These are phyloP conservation scores for Euleptes europaea DNA, from an alignment of 2,113 vertebrate genomes.

Conservation along the genomic window DNA sequence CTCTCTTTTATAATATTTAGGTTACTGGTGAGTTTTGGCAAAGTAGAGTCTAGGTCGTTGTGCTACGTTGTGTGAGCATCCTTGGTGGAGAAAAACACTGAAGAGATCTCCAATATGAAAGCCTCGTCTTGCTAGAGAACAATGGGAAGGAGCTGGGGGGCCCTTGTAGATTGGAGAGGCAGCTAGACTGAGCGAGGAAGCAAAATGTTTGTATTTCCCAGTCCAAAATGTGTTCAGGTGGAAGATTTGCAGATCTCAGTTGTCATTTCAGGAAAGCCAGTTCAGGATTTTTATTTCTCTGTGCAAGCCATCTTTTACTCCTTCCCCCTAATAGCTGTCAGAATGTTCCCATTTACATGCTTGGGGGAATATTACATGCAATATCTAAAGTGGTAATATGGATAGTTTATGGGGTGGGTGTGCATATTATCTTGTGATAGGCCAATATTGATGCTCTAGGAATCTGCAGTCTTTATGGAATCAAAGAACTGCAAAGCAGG, in stretches of 20 bases:
- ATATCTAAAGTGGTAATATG: neutral
- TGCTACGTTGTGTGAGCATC: neutral
- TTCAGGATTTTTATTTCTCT: neutral
- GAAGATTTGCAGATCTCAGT: neutral
- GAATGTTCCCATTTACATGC: neutral
- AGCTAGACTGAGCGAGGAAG: no score
- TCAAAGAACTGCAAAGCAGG: neutral
- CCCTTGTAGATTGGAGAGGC: neutral
- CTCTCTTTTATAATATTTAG: no score
- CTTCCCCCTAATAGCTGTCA: neutral
- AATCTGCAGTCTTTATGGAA: neutral
- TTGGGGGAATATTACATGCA: neutral
- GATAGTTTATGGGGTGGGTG: neutral
- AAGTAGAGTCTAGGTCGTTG: no score
- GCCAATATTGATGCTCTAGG: neutral
- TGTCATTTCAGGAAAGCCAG: neutral
- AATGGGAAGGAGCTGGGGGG: neutral
- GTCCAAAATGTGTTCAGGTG: no score
- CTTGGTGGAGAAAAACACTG: no score
- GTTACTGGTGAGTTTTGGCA: no score
- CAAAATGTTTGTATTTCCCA: no score
- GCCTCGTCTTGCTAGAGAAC: neutral
- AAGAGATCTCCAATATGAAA: neutral
- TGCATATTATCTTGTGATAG: neutral
- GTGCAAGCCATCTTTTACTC: neutral